phyloP scores from a whole-genome alignment of 2,113 vertebrate species.

The Maccullochella peelii region DNA sequence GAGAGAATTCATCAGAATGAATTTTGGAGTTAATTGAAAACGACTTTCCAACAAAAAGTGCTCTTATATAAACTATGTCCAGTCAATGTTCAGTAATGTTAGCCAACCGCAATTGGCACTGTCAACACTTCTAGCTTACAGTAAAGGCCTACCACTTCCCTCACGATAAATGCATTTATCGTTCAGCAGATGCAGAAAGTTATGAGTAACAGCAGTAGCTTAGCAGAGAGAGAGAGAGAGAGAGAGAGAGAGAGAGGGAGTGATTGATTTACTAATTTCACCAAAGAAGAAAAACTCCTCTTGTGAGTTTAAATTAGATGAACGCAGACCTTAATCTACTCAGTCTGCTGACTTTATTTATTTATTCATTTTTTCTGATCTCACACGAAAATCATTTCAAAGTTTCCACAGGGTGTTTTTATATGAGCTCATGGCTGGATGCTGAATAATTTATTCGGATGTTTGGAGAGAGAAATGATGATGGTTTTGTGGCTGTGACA shows the following conservation, averaged over 20 bases:
- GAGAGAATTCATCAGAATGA: too few relatives aligned
- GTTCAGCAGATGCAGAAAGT: background rate
- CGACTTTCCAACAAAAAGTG: background rate
- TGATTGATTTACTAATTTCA: slow-evolving; percentile 46
- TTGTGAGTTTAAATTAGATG: slow-evolving; percentile 48
- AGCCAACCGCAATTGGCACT: background rate
- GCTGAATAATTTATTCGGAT: slow-evolving; percentile 33
- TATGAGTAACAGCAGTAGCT: background rate
- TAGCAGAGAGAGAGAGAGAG: background rate
- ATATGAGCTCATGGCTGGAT: slow-evolving; percentile 7
- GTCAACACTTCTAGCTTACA: background rate
- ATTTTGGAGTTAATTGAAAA: too few relatives aligned
- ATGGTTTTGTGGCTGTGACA: slow-evolving; percentile 14
- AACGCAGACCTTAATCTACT: slow-evolving; percentile 35
- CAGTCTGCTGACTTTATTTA: slow-evolving; percentile 1
- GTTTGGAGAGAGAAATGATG: slow-evolving; percentile 1
- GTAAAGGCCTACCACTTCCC: background rate
- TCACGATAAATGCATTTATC: background rate
- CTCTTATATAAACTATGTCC: background rate
- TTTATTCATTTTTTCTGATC: slow-evolving; percentile 10
- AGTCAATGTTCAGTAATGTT: background rate
- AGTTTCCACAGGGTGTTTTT: slow-evolving; percentile 44
- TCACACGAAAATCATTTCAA: slow-evolving; percentile 21
- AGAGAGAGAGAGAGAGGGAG: slow-evolving; percentile 3
- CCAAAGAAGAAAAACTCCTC: slow-evolving; percentile 32